These are phyloP conservation scores for Toxonevra muliebris DNA, from an alignment of 2,888 invertebrate genomes.

Conservation along the genomic window DNA sequence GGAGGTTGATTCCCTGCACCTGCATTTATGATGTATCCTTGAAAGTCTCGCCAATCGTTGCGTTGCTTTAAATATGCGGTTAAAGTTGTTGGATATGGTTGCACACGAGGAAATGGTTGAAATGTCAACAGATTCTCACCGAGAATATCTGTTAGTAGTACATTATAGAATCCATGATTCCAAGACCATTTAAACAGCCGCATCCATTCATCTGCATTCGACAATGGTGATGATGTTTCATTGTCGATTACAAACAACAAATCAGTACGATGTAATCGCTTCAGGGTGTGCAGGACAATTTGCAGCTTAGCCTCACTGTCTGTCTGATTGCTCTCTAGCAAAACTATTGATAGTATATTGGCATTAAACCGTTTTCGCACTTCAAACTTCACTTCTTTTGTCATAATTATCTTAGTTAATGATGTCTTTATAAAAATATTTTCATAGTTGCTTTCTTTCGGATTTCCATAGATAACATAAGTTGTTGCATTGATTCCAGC, in stretches of 20 bases:
- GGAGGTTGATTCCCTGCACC: constrained; percentile 31
- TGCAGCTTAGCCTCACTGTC: neutral
- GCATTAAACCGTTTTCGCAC: too few species aligned
- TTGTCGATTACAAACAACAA: neutral
- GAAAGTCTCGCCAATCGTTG: constrained; percentile 11
- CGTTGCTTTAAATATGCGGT: neutral
- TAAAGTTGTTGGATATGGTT: neutral
- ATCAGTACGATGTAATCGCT: neutral
- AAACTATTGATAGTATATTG: neutral
- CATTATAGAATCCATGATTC: too few species aligned
- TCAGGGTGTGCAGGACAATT: neutral
- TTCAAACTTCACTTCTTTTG: neutral
- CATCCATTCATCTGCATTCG: neutral
- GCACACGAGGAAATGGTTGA: neutral
- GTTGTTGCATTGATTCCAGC: neutral
- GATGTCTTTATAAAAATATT: neutral
- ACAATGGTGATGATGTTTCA: too few species aligned
- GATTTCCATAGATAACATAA: neutral
- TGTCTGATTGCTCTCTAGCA: neutral
- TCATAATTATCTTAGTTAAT: neutral
- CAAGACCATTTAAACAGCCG: too few species aligned
- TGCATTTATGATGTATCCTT: constrained; percentile 27
- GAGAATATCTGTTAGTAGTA: too few species aligned
- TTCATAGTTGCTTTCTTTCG: neutral
- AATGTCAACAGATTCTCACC: neutral